These are phyloP conservation scores for Ophiothrix spiculata DNA, from an alignment of 35 echinoderm and acorn worm genomes.

Conservation along the genomic window DNA sequence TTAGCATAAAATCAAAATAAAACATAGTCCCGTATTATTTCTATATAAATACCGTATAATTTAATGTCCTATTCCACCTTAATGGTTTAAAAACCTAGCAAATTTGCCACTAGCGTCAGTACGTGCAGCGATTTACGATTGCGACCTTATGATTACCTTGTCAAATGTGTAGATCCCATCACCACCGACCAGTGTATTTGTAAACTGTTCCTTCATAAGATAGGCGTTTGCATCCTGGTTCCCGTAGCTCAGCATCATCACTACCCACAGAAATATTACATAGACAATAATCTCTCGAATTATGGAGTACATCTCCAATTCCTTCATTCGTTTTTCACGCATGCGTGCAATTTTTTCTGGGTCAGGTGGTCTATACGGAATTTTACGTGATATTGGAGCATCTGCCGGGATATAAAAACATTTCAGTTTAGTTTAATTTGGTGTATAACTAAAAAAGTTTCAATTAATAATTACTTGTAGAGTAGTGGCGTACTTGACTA, in stretches of 20 bases:
- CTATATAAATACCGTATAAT: too few species aligned
- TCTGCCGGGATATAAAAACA: background rate
- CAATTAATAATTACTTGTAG: too few species aligned
- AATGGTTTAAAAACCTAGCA: too few species aligned
- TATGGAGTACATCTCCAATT: conserved; percentile 83
- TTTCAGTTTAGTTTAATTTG: too few species aligned
- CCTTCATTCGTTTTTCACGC: conserved; percentile 72
- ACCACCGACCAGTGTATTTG: conserved; percentile 33
- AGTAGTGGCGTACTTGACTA: too few species aligned
- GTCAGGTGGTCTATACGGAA: conserved; percentile 54
- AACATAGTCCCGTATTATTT: too few species aligned
- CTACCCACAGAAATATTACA: conserved; percentile 67
- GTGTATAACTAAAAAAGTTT: too few species aligned
- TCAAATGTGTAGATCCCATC: conserved; percentile 48
- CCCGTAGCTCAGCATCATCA: conserved; percentile 92
- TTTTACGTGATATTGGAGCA: conserved; percentile 4
- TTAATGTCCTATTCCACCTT: too few species aligned
- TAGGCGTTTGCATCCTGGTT: conserved; percentile 60
- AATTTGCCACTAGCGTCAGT: too few species aligned
- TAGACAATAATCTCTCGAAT: conserved; percentile 95
- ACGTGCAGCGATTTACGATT: too few species aligned
- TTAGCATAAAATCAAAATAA: too few species aligned
- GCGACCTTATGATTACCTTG: too few species aligned
- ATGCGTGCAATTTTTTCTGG: conserved; percentile 62
- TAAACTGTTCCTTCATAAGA: conserved; percentile 56